These are phyloP conservation scores for Glaucidium brasilianum DNA, from an alignment of 2,113 vertebrate species.

Conservation along the genomic window DNA sequence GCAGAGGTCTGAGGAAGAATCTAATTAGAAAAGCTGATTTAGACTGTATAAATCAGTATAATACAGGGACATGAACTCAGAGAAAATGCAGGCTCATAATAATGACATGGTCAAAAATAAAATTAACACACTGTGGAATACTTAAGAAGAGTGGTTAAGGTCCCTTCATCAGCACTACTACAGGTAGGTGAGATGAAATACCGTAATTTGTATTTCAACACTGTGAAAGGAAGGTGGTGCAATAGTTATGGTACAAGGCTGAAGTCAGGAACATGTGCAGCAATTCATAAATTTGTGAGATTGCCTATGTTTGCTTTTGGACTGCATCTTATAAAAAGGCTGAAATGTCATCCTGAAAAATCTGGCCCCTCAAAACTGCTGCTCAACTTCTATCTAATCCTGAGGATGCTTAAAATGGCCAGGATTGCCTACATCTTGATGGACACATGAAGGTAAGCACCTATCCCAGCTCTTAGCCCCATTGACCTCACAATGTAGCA, in stretches of 20 bases:
- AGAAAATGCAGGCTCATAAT: background rate
- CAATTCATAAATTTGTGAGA: background rate
- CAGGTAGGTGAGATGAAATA: background rate
- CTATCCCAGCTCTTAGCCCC: background rate
- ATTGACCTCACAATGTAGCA: background rate
- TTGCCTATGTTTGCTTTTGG: background rate
- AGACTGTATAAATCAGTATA: background rate
- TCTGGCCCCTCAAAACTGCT: background rate
- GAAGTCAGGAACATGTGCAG: background rate
- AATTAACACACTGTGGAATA: background rate
- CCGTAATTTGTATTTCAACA: background rate
- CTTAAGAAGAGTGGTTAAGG: background rate
- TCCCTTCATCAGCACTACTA: background rate
- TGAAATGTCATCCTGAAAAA: background rate
- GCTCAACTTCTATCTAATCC: background rate
- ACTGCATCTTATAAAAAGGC: background rate
- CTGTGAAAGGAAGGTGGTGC: background rate
- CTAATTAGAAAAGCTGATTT: background rate
- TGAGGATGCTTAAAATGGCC: background rate
- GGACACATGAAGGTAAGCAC: background rate
- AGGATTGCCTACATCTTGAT: background rate
- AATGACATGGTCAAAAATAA: background rate
- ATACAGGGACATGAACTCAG: background rate
- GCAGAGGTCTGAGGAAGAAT: background rate
- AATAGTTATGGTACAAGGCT: background rate